Conservation (phyloP, 2,797 vertebrate species). For the Pangasius krempfi region DNA sequence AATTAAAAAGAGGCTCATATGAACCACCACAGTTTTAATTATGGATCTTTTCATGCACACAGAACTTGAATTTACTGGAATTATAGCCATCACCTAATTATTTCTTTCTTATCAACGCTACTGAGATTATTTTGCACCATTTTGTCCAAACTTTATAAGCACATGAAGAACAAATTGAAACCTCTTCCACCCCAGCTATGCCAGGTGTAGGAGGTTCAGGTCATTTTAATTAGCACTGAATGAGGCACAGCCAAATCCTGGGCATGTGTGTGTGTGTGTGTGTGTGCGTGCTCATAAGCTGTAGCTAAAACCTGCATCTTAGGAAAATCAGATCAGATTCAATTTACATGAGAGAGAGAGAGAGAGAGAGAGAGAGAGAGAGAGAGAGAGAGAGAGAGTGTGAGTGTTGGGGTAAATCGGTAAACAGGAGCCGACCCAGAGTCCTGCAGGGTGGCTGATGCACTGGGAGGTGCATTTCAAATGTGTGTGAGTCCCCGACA, state of each 20-base stretch:
- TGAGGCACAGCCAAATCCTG: slow-evolving; percentile 6
- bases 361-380: slow-evolving; percentile 7
- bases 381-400: not conserved
- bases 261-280: slow-evolving; percentile 6
- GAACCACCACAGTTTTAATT: slow-evolving; percentile 73
- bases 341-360: not conserved
- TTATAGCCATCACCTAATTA: slow-evolving; percentile 71
- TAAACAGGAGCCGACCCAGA: slow-evolving; percentile 4
- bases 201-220: slow-evolving; percentile 36
- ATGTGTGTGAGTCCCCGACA: not conserved
- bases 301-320: not conserved
- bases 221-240: slow-evolving; percentile 62
- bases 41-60: slow-evolving; percentile 62
- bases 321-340: not conserved
- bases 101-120: slow-evolving; percentile 65
- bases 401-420: slow-evolving; percentile 11
- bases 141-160: slow-evolving; percentile 1
- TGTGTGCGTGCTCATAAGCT: not conserved
- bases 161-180: slow-evolving; percentile 6
- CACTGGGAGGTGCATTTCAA: not conserved
- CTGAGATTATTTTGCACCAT: slow-evolving; percentile 59
- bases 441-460: not conserved
- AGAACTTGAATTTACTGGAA: slow-evolving; percentile 76
- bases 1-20: slow-evolving; percentile 64
- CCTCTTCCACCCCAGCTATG: not conserved